These are phyloP conservation scores for Popillia japonica DNA, from an alignment of 1,140 invertebrate species.

Conservation along the genomic window DNA sequence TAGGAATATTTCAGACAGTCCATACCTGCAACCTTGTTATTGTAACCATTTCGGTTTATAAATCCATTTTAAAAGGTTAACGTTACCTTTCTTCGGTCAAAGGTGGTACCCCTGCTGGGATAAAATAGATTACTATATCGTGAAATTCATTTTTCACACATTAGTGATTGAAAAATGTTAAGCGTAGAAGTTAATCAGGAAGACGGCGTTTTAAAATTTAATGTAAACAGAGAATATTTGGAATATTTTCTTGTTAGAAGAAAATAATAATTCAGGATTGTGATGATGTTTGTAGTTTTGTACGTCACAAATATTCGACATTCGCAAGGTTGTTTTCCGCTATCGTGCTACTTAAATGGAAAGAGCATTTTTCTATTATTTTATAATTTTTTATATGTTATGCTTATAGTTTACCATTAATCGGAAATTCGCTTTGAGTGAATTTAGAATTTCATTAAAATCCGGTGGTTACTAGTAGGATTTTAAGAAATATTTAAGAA, in stretches of 20 bases:
- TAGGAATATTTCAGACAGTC: not conserved
- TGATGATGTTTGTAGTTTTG: not conserved
- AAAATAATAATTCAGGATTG: not conserved
- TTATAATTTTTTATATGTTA: too few relatives aligned
- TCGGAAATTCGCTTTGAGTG: too few relatives aligned
- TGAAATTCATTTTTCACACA: not conserved
- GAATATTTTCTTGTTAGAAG: not conserved
- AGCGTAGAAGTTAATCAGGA: not conserved
- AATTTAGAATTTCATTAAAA: too few relatives aligned
- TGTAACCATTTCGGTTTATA: too few relatives aligned
- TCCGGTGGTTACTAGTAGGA: too few relatives aligned
- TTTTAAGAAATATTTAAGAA: too few relatives aligned
- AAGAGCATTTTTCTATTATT: not conserved
- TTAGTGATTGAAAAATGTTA: not conserved
- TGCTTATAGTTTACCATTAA: too few relatives aligned
- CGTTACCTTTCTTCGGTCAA: too few relatives aligned
- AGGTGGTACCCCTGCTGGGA: too few relatives aligned
- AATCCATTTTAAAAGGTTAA: too few relatives aligned
- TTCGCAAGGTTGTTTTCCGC: slow-evolving; percentile 7
- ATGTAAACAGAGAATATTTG: not conserved
- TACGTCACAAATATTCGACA: slow-evolving; percentile 15
- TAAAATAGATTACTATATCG: not conserved
- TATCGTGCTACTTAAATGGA: not conserved
- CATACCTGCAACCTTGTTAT: not conserved
- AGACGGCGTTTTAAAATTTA: not conserved